phyloP scores from a whole-genome alignment of 1,140 invertebrate genomes.

The Andricus grossulariae region DNA sequence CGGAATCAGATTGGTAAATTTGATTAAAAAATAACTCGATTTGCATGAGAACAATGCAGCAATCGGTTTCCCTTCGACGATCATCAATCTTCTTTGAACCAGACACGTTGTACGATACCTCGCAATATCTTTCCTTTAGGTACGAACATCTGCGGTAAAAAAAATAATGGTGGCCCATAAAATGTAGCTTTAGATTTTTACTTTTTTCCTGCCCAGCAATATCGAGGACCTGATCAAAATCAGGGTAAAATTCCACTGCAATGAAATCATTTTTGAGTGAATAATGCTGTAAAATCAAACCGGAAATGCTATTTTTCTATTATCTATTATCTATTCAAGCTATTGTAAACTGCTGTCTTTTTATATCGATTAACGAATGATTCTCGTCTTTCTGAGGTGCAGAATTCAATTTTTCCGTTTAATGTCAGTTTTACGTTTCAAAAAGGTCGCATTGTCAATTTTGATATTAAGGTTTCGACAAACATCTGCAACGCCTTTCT shows the following conservation, averaged over 20 bases:
- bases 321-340: constrained; percentile 7
- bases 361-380: constrained; percentile 27
- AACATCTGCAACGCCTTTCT: constrained; percentile 11
- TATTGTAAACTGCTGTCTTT: constrained; percentile 12
- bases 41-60: constrained; percentile 27
- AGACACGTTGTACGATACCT: constrained; percentile 22
- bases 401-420: constrained; percentile 8
- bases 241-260: constrained; percentile 23
- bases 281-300: constrained; percentile 6
- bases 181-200: background rate
- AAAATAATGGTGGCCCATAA: constrained; percentile 18
- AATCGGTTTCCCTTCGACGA: constrained; percentile 28
- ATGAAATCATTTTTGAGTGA: constrained; percentile 13
- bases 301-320: constrained; percentile 14
- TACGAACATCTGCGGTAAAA: constrained; percentile 20
- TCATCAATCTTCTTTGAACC: constrained; percentile 27
- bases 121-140: constrained; percentile 12
- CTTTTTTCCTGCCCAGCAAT: background rate
- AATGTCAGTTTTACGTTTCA: constrained; percentile 25
- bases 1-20: constrained; percentile 10
- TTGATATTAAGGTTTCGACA: constrained; percentile 18
- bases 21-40: constrained; percentile 16
- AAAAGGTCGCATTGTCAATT: constrained; percentile 8
- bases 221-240: constrained; percentile 1
- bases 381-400: constrained; percentile 4